phyloP scores from a whole-genome alignment of 1,140 invertebrate species.

The Stegodyphus mimosarum region DNA sequence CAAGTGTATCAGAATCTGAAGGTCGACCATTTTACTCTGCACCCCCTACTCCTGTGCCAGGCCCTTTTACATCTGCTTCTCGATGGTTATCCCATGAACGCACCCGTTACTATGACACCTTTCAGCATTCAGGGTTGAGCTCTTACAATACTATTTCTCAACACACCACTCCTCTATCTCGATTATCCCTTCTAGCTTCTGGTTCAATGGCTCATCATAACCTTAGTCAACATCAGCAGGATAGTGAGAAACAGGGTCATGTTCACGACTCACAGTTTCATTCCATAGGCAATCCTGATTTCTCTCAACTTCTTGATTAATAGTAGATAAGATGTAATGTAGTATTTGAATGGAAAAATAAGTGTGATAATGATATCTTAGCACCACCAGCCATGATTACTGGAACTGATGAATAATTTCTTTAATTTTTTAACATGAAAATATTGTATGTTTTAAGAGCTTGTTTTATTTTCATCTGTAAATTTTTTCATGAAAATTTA shows the following conservation, averaged over 20 bases:
- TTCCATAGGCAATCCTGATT: constrained; percentile 61
- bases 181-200: constrained; percentile 59
- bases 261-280: constrained; percentile 60
- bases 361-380: constrained; percentile 61
- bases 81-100: constrained; percentile 58
- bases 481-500: constrained; percentile 58
- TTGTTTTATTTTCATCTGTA: constrained; percentile 62
- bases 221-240: constrained; percentile 41
- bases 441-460: constrained; percentile 60
- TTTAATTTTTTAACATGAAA: constrained; percentile 46
- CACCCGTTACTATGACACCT: constrained; percentile 54
- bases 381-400: constrained; percentile 50
- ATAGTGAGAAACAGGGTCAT: constrained; percentile 36
- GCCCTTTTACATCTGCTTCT: constrained; percentile 51
- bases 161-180: constrained; percentile 58
- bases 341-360: constrained; percentile 8
- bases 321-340: constrained; percentile 13
- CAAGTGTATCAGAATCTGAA: constrained; percentile 46
- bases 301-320: constrained; percentile 61
- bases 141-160: constrained; percentile 60
- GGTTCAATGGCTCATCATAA: constrained; percentile 47
- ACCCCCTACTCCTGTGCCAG: constrained; percentile 57
- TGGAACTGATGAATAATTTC: constrained; percentile 24
- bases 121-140: constrained; percentile 55
- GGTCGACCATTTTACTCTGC: constrained; percentile 60